These are phyloP conservation scores for Erynnis tages DNA, from an alignment of 2,888 invertebrate genomes.

Conservation along the genomic window DNA sequence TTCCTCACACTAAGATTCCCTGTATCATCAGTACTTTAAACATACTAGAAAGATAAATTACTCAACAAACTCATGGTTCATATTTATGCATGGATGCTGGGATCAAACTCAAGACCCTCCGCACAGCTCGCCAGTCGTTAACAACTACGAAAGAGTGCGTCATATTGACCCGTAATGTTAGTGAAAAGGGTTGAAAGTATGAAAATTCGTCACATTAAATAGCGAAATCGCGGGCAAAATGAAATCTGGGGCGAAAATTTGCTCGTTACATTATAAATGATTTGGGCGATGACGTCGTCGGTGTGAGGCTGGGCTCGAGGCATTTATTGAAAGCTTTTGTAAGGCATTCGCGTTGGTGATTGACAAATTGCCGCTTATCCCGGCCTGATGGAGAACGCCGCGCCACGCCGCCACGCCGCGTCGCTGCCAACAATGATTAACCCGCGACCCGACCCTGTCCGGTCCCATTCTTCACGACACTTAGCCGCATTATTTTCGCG, in stretches of 20 bases:
- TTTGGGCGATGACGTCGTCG: constrained; percentile 13
- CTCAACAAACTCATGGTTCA: no score
- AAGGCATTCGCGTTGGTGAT: constrained; percentile 48
- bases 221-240: constrained; percentile 34
- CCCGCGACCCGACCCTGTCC: constrained; percentile 35
- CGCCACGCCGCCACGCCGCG: constrained; percentile 35
- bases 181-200: no score
- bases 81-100: no score
- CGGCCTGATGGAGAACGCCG: constrained; percentile 45
- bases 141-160: no score
- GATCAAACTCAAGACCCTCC: no score
- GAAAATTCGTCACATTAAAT: no score
- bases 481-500: constrained; percentile 23
- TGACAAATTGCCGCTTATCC: constrained; percentile 72
- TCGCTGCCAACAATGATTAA: constrained; percentile 54
- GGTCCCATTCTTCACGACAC: constrained; percentile 21
- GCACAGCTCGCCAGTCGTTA: no score
- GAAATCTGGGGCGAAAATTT: constrained; percentile 42
- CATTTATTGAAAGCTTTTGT: constrained; percentile 35
- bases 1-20: no score
- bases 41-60: no score
- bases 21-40: no score
- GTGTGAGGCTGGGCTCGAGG: constrained; percentile 16
- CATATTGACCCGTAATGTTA: no score
- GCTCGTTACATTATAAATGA: constrained; percentile 47